Conservation (phyloP, 2,888 invertebrate species). For the Drosophila anomelani region DNA sequence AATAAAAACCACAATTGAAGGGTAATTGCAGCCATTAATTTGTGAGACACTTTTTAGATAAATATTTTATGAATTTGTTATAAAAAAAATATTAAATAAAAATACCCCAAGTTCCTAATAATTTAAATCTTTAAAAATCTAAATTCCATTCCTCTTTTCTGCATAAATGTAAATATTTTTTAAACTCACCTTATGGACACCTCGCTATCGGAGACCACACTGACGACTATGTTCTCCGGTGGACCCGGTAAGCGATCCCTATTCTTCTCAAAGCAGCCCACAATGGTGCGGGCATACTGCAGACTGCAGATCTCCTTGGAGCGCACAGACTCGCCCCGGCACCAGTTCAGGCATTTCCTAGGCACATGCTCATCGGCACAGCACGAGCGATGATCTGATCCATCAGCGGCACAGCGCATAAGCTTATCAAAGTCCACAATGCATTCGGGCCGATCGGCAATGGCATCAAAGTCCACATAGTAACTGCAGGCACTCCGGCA, state of each 20-base stretch:
- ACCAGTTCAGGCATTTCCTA: constrained; percentile 92
- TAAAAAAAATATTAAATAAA: background rate
- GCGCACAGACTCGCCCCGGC: constrained; percentile 90
- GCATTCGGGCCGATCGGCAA: constrained; percentile 92
- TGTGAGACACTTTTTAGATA: background rate
- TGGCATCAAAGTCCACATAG: constrained; percentile 92
- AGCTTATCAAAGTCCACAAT: constrained; percentile 93
- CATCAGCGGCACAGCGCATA: constrained; percentile 93
- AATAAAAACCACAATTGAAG: background rate
- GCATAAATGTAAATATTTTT: no score
- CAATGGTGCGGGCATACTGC: constrained; percentile 90
- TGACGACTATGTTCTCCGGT: constrained; percentile 88
- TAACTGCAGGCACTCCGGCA: constrained; percentile 94
- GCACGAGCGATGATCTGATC: constrained; percentile 93
- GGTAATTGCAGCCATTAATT: no score
- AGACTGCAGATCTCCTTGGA: constrained; percentile 89
- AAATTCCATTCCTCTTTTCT: background rate
- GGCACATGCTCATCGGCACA: constrained; percentile 93
- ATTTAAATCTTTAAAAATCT: no score
- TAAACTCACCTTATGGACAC: constrained; percentile 85
- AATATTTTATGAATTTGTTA: background rate
- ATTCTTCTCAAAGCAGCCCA: constrained; percentile 93
- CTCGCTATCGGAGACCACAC: constrained; percentile 86
- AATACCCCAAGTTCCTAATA: background rate
- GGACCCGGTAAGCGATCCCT: constrained; percentile 92